A percentile compares a stretch with the other conserved stretches of the same genome.
These are phyloP conservation scores for Theristicus caerulescens DNA, from an alignment of 2,113 vertebrate genomes.

Conservation along the genomic window DNA sequence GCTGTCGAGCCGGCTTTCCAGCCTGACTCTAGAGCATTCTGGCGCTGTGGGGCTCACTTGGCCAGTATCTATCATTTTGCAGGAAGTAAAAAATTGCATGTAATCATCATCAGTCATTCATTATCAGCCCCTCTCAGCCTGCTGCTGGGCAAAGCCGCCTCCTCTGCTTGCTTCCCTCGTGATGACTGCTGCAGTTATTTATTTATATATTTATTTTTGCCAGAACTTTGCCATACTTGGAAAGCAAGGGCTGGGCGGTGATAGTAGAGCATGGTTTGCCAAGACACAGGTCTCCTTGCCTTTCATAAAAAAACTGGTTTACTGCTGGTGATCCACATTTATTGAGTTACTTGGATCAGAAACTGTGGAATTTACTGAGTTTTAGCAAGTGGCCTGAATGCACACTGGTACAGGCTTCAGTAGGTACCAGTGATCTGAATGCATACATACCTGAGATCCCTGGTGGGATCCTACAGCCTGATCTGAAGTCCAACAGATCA, in stretches of 20 bases:
- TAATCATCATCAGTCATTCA: constrained; percentile 55
- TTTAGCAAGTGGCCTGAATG: background rate
- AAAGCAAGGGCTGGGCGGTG: background rate
- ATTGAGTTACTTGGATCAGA: background rate
- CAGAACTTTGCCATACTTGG: constrained; percentile 34
- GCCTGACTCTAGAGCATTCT: background rate
- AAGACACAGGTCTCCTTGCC: background rate
- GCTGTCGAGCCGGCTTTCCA: background rate
- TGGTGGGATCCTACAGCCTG: background rate
- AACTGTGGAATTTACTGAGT: background rate
- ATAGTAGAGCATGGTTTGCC: background rate
- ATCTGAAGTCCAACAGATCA: background rate
- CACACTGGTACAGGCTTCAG: background rate
- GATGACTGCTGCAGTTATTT: constrained; percentile 2
- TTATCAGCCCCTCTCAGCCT: constrained; percentile 56
- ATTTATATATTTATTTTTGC: constrained; percentile 58
- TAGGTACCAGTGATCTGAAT: background rate
- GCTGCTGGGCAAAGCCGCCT: constrained; percentile 37
- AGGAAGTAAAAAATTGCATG: constrained; percentile 18
- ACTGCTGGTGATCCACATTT: background rate
- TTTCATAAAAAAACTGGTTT: background rate
- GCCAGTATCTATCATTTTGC: constrained; percentile 4
- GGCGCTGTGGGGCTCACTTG: background rate
- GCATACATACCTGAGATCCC: background rate
- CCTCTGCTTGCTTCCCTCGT: background rate